Conservation (phyloP, 2,113 vertebrate genomes). For the Hystrix brachyura region DNA sequence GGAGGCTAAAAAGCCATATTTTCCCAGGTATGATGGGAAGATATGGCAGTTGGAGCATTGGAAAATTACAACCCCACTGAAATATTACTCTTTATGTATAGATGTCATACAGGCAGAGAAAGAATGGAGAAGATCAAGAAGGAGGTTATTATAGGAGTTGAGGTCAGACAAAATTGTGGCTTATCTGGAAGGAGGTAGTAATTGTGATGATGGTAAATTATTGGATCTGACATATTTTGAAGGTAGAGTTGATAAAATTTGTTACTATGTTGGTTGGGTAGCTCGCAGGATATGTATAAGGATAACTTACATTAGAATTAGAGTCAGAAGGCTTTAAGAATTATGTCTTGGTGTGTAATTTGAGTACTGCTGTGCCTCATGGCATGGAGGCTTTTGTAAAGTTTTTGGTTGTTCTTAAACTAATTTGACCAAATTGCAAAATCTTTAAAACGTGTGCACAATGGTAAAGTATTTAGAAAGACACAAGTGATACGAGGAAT, state of each 20-base stretch:
- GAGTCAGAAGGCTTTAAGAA: not conserved
- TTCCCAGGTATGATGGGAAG: not conserved
- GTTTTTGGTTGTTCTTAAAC: constrained; percentile 31
- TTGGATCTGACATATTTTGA: constrained; percentile 10
- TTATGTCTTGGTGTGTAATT: not conserved
- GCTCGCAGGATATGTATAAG: not conserved
- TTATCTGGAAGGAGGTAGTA: not conserved
- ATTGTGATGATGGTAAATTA: not conserved
- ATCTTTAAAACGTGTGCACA: not conserved
- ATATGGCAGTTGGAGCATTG: not conserved
- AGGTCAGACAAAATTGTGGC: not conserved
- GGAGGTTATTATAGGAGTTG: not conserved
- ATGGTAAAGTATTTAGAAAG: constrained; percentile 1
- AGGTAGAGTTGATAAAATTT: not conserved
- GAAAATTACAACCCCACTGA: not conserved
- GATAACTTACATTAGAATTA: not conserved
- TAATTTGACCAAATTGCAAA: not conserved
- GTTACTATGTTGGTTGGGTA: not conserved
- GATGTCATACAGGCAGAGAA: not conserved
- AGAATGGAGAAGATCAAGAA: not conserved
- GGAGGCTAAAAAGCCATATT: not conserved
- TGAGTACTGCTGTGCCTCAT: not conserved
- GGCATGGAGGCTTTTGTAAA: not conserved
- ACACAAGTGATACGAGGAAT: not conserved
- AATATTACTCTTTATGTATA: not conserved